Evolutionary conservation across 1,140 invertebrate genomes (phyloP), one percentile per base, ranked within the genome.

Genomic region (Drosophila eugracilis): DNA sequence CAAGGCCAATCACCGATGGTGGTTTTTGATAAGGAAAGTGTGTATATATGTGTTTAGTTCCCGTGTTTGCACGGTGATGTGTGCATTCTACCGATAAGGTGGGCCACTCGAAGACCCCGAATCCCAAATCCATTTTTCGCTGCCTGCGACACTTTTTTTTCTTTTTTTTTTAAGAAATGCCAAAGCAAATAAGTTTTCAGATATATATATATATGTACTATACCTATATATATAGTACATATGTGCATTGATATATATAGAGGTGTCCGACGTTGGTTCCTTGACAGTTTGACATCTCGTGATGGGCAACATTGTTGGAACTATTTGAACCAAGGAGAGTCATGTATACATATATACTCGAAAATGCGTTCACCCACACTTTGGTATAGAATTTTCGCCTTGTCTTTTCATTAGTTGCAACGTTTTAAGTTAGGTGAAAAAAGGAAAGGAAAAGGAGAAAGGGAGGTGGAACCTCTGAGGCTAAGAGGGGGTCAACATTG

Each of bases 81-180:
- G 65, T 67, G 65, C 62, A 34, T 26, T 34, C 7, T 24, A 26
- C 60, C 63, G 65, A 69, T 69, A 69, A 69, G 65, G 62, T 67
- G 47, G n/a, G 22, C 47, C 60, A 44, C 57, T 24, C 42, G 22
- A 63, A 47, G 63, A 30, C 53, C 53, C 24, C 52, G 21, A 75
- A 67, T 83, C 48, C 77, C 48, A 81, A 83, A 83, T 63, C 32
- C 59, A 79, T 80, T 80, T 75, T 76, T 50, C 54, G 58, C 49
- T 79, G 62, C 59, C 78, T 80, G 78, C 78, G 77, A 80, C 78
- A 80, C n/a, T n/a, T n/a, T n/a, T n/a, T n/a, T n/a, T n/a, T n/a
- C n/a, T n/a, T n/a, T n/a, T n/a, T n/a, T n/a, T 62, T 71, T 69
- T 30, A 55, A 22, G 21, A 67, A 70, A 84, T 78, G 71, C 79